Percentiles rank a stretch among this genome's conserved stretches.
phyloP scores from a whole-genome alignment of 2,113 vertebrate genomes.

The Mirza zaza region DNA sequence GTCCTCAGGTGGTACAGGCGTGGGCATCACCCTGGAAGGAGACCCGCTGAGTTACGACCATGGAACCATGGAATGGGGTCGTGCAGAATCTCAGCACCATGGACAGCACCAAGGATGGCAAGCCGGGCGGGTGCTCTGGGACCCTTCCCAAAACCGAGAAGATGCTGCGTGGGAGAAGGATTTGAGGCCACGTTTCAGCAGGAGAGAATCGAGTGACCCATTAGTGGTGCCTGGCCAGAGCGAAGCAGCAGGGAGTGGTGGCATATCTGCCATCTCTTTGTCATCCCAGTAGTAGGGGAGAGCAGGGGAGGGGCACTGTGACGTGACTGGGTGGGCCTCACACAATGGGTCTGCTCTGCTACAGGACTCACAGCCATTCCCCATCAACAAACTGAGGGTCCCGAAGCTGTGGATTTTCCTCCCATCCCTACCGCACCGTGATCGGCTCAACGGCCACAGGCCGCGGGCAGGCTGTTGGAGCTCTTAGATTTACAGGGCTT shows the following conservation, averaged over 20 bases:
- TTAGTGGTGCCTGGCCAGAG: background rate
- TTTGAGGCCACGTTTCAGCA: rapidly evolving
- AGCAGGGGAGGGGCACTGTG: background rate
- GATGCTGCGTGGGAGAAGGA: background rate
- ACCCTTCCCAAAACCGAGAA: rapidly evolving
- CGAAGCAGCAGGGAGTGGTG: too few species aligned
- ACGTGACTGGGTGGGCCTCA: background rate
- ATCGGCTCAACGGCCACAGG: rapidly evolving
- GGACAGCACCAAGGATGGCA: background rate
- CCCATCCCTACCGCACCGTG: rapidly evolving
- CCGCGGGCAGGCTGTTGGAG: too few species aligned
- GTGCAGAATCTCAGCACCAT: background rate
- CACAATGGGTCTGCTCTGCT: background rate
- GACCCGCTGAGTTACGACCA: background rate
- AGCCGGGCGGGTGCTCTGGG: rapidly evolving
- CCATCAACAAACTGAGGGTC: too few species aligned
- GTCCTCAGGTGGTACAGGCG: rapidly evolving
- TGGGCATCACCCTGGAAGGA: background rate
- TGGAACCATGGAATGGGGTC: too few species aligned
- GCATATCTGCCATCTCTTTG: too few species aligned
- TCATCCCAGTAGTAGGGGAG: background rate
- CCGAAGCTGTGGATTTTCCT: rapidly evolving
- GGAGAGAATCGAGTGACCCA: background rate
- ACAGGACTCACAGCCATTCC: too few species aligned
- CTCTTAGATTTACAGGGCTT: too few species aligned